Evolutionary conservation across 2,797 vertebrate species (phyloP).

Genomic region (Aldrovandia affinis): DNA sequence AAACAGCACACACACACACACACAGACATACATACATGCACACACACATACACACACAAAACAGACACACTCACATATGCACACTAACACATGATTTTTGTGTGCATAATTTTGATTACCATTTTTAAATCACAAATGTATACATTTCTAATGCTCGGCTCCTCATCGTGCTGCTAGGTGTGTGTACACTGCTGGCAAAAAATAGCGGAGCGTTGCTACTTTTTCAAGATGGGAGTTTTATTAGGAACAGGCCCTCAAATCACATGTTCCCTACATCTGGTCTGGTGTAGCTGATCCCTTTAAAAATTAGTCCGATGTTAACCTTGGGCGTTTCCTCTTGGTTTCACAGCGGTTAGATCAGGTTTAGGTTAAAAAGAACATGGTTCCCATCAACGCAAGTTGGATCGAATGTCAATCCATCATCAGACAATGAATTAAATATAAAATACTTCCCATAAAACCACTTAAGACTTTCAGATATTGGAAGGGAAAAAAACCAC

Average conservation of each 20-base stretch:
- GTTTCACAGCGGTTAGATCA: constrained; percentile 49
- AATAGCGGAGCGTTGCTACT: constrained; percentile 54
- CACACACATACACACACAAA: constrained; percentile 13
- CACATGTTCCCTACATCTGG: constrained; percentile 64
- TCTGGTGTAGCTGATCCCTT: constrained; percentile 67
- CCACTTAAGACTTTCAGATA: not conserved
- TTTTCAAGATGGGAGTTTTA: constrained; percentile 70
- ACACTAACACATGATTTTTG: constrained; percentile 21
- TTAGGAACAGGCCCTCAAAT: constrained; percentile 63
- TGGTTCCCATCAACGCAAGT: constrained; percentile 56
- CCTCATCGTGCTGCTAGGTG: not conserved
- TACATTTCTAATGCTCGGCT: not conserved
- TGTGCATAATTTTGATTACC: constrained; percentile 1
- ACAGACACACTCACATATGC: constrained; percentile 18
- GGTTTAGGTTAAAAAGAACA: constrained; percentile 61
- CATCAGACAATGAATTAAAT: constrained; percentile 36
- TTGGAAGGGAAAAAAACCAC: constrained; percentile 18
- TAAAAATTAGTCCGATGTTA: constrained; percentile 72
- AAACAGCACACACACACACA: constrained; percentile 21
- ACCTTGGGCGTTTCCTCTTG: constrained; percentile 63
- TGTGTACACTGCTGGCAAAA: constrained; percentile 1
- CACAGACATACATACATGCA: not conserved
- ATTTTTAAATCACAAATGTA: too few relatives aligned
- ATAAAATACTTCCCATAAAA: constrained; percentile 32
- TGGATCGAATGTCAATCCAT: constrained; percentile 51